Evolutionary conservation across 2,113 vertebrate genomes (phyloP), one percentile per base, ranked within the genome.

Genomic region (Platycercus adscitus): DNA sequence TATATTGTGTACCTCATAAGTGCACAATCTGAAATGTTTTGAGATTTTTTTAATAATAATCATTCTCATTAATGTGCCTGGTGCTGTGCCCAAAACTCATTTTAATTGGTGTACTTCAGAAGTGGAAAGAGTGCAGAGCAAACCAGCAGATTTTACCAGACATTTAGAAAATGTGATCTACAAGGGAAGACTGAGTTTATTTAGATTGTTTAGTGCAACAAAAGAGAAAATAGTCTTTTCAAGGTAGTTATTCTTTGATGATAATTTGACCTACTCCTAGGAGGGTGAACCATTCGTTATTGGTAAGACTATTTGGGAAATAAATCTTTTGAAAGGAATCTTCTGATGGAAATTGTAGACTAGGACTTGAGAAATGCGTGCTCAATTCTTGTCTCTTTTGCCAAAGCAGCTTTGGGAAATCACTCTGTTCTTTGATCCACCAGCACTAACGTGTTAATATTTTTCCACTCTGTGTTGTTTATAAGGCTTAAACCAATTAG

Each of bases 31-130:
- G 77, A 86, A 90, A 79, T 84, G 77, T 86, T 95, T 93, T 84
- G 76, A 81, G 46, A 72, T 44, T 9, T 71, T 93, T 92, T 92
- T 89, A 84, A 68, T 86, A 86, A 83, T 95, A 44, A 52, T 72
- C 26, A 28, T 88, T 93, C 83, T 92, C 91, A 91, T 86, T 96
- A 95, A 89, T 58, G 60, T 89, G 63, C 29, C 72, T 96, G 94
- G 69, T 95, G n/a, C 83, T 89, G 47, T 93, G 91, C 91, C 85
- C 91, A 91, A 92, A 95, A 86, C 72, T 91, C 46, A 78, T 95
- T 65, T 95, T 95, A 97, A 95, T 92, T 95, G 91, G 65, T 89
- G 91, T 83, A 68, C 83, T 96, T 95, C 89, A 92, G 91, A 93
- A 95, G 89, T 93, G 89, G 89, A 92, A 79, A 60, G 26, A 50